phyloP scores from a whole-genome alignment of 2,113 vertebrate genomes.

The Hypanus sabinus region DNA sequence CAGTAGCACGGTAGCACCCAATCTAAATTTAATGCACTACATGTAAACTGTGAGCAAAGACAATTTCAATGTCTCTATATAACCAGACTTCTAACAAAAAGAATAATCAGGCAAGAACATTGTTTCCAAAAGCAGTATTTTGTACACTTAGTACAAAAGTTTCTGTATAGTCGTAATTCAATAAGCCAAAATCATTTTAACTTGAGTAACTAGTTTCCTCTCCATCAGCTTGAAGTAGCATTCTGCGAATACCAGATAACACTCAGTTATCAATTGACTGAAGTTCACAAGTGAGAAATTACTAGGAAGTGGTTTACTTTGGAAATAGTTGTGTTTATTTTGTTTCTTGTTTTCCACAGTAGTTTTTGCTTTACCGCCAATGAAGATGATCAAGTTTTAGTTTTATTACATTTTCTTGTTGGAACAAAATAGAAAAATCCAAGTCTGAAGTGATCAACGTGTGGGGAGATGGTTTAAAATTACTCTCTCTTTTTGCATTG shows the following conservation, averaged over 20 bases:
- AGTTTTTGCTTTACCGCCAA: no score
- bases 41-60: not conserved
- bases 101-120: not conserved
- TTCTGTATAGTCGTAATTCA: not conserved
- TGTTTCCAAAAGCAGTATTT: not conserved
- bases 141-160: not conserved
- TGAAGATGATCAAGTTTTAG: not conserved
- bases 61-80: not conserved
- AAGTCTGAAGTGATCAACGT: not conserved
- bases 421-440: not conserved
- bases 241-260: not conserved
- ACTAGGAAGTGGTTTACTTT: not conserved
- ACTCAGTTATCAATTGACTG: not conserved
- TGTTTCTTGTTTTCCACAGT: not conserved
- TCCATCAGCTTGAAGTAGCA: not conserved
- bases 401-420: not conserved
- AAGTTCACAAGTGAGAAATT: not conserved
- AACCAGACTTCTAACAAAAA: not conserved
- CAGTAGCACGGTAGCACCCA: not conserved
- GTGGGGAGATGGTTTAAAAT: not conserved
- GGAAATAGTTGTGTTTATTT: not conserved
- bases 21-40: not conserved
- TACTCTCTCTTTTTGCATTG: not conserved
- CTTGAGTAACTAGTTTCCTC: not conserved
- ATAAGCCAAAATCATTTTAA: not conserved